Base-by-base conservation (phyloP, 2,797 vertebrate genomes). In the Coracias cyanogaster region DNA sequence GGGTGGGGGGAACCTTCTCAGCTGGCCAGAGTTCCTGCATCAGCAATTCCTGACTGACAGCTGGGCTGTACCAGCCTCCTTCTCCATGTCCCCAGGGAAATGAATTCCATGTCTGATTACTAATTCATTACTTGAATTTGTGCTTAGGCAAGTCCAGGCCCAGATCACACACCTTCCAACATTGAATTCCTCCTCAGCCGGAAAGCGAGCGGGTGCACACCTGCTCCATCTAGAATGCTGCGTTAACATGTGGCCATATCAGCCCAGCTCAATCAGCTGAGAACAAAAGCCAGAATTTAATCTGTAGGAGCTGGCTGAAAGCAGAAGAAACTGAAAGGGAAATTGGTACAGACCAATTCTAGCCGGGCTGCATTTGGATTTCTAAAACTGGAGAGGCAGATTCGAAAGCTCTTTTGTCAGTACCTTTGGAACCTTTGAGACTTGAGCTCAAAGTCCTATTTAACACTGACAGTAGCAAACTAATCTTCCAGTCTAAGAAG, bases 21-120 rank as follows among this genome's bases (percentile, higher is more conserved):
- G 70, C 73, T 65, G 46, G 60, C 7, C 2, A 57, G 25, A 77
- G 79, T 1, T 81, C 61, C 93, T 85, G 54, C 83, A 64, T 82
- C 95, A 95, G 93, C 94, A 96, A 12, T 8, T 74, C 57, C 85
- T 90, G 81, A 82, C 62, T 83, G 88, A 77, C 86, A 86, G 86
- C 74, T 61, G 76, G 61, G 82, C 49, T 86, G 73, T 9, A 52
- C 49, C 89, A 86, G 70, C 70, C 69, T 89, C 65, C 45, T 25
- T 74, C 67, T 48, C 72, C 22, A 0, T 67, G 51, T 19, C 96
- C 94, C 73, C 77, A 58, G 92, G 90, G 93, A 84, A 95, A 73
- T 69, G 81, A 94, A 94, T 89, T 95, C 89, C 16, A 4, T n/a
- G 39, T 22, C 86, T 86, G 62, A 92, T 95, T 90, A 95, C 43